phyloP scores from a whole-genome alignment of 1,140 invertebrate species.

The Apis mellifera region DNA sequence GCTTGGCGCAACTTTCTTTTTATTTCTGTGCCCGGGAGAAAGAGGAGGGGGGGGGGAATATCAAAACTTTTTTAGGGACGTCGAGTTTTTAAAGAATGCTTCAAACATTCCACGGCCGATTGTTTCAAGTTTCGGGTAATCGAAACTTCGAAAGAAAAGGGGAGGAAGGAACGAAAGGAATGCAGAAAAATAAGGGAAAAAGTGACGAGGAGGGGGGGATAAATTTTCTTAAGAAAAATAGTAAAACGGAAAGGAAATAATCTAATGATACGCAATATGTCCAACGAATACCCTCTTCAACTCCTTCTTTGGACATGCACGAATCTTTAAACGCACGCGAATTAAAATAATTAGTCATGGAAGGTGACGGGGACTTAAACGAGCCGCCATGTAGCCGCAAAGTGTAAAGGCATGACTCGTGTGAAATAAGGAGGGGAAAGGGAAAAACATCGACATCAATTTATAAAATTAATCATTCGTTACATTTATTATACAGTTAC shows the following conservation, averaged over 20 bases:
- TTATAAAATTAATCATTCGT: not conserved
- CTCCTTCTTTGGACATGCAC: not conserved
- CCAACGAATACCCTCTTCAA: not conserved
- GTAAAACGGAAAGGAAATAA: not conserved
- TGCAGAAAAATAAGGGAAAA: too few species aligned
- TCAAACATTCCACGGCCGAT: not conserved
- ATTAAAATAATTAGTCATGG: conserved; percentile 24
- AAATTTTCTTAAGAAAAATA: not conserved
- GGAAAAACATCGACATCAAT: not conserved
- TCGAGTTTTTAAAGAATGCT: not conserved
- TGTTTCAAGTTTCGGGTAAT: not conserved
- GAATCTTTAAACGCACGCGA: not conserved
- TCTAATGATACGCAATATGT: not conserved
- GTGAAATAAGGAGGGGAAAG: not conserved
- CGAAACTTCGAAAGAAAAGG: not conserved
- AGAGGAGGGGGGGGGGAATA: not conserved
- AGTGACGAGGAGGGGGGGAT: not conserved
- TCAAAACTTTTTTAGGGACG: not conserved
- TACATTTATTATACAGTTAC: not conserved
- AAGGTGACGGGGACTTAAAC: not conserved
- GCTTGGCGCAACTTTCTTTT: conserved; percentile 47
- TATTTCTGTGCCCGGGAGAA: not conserved
- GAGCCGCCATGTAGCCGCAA: not conserved
- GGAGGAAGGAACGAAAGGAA: not conserved
- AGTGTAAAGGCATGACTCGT: not conserved